Conservation (phyloP, 2,888 invertebrate genomes). For the Sarcophaga variegata region DNA sequence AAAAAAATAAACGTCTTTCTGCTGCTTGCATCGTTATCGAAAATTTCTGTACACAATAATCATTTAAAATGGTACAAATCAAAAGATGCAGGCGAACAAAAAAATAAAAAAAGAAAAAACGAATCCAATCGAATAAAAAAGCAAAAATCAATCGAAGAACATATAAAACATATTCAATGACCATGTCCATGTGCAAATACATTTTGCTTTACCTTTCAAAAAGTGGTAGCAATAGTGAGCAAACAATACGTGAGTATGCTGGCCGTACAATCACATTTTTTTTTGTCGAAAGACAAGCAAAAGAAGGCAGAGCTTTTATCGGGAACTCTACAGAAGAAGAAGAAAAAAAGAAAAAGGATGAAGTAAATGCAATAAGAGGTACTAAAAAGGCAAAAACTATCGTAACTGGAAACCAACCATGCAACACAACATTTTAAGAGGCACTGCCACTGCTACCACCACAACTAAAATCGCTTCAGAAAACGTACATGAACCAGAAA, state of each 20-base stretch:
- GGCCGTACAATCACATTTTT: constrained; percentile 55
- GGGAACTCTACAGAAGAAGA: constrained; percentile 33
- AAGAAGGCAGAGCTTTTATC: constrained; percentile 68
- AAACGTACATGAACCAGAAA: constrained; percentile 66
- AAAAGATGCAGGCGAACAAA: not conserved
- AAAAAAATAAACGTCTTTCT: too few species aligned
- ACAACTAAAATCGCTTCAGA: not conserved
- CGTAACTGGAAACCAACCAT: not conserved
- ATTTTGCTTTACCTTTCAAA: constrained; percentile 55
- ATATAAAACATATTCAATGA: constrained; percentile 44
- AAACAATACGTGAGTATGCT: not conserved
- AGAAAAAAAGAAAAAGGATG: constrained; percentile 19
- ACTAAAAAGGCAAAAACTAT: not conserved
- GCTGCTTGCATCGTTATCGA: too few species aligned
- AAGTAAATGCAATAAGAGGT: not conserved
- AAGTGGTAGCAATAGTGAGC: constrained; percentile 42
- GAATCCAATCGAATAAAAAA: not conserved
- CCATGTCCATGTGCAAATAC: constrained; percentile 46
- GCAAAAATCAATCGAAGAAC: not conserved
- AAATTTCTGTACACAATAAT: not conserved
- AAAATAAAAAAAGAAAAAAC: not conserved
- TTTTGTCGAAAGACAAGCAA: constrained; percentile 35
- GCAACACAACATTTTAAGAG: not conserved
- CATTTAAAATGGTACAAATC: constrained; percentile 31
- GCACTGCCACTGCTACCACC: not conserved